Percentiles rank a stretch among this genome's conserved stretches.
Evolutionary conservation across 2,113 vertebrate species (phyloP).

Genomic region (Bubalus kerabau): DNA sequence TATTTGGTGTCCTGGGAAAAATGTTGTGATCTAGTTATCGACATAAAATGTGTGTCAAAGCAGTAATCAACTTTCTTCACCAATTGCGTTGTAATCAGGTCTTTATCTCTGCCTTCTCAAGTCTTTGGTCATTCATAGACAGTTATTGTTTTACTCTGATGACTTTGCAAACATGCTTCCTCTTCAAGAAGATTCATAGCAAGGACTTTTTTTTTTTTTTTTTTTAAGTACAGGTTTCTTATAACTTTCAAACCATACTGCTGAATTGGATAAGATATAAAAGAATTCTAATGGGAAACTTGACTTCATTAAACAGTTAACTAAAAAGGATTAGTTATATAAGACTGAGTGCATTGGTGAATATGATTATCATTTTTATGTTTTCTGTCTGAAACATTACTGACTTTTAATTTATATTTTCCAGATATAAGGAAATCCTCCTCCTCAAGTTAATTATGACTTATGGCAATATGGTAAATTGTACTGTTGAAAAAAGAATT

Average conservation of each 20-base stretch:
- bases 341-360: not conserved
- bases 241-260: not conserved
- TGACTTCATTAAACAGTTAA: not conserved
- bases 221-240: not conserved
- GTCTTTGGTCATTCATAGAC: not conserved
- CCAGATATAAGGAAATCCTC: not conserved
- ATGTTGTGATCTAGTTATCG: not conserved
- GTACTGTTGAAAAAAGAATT: not conserved
- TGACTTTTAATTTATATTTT: not conserved
- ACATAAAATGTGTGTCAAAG: not conserved
- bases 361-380: not conserved
- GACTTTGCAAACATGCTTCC: not conserved
- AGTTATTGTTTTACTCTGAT: not conserved
- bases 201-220: not conserved
- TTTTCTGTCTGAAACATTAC: not conserved
- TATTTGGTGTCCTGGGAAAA: not conserved
- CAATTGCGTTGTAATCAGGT: not conserved
- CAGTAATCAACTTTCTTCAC: not conserved
- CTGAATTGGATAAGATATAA: not conserved
- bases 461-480: not conserved
- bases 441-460: not conserved
- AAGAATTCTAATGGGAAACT: not conserved
- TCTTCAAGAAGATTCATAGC: not conserved
- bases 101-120: not conserved
- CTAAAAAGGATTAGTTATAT: not conserved